Percentiles rank a stretch among this genome's conserved stretches.
phyloP scores from a whole-genome alignment of 2,888 invertebrate species.

The Acutogordius australiensis region DNA sequence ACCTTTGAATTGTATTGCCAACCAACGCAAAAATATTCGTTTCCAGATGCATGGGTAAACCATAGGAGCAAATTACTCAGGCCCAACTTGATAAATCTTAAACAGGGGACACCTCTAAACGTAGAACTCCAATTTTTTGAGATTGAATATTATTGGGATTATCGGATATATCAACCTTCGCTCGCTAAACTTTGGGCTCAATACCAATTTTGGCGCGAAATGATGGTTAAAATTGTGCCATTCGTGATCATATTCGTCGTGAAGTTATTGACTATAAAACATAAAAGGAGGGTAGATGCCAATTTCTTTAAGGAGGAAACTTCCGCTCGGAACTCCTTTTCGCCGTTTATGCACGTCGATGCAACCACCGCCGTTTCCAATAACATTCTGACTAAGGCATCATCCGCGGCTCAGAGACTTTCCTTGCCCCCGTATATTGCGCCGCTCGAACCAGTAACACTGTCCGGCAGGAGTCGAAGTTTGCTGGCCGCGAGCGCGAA shows the following conservation, averaged over 20 bases:
- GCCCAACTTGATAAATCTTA: no score
- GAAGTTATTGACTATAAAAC: not conserved
- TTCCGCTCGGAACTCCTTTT: no score
- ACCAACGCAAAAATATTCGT: no score
- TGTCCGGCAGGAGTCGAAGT: not conserved
- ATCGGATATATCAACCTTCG: not conserved
- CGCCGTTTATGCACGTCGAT: no score
- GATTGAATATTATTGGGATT: not conserved
- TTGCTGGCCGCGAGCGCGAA: not conserved
- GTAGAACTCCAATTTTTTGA: not conserved
- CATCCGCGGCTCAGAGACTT: not conserved
- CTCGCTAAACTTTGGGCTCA: not conserved
- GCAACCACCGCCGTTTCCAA: no score
- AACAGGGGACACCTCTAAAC: not conserved
- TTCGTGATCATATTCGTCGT: not conserved
- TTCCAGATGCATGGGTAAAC: no score
- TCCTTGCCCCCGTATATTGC: no score
- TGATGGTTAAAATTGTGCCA: not conserved
- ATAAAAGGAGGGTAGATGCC: not conserved
- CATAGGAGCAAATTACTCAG: no score
- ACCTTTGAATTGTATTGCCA: no score
- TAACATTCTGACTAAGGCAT: not conserved
- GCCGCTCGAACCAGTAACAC: no score
- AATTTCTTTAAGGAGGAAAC: not conserved
- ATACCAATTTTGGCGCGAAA: not conserved